Conservation (phyloP, 2,113 vertebrate genomes). For the Xiphophorus hellerii region DNA sequence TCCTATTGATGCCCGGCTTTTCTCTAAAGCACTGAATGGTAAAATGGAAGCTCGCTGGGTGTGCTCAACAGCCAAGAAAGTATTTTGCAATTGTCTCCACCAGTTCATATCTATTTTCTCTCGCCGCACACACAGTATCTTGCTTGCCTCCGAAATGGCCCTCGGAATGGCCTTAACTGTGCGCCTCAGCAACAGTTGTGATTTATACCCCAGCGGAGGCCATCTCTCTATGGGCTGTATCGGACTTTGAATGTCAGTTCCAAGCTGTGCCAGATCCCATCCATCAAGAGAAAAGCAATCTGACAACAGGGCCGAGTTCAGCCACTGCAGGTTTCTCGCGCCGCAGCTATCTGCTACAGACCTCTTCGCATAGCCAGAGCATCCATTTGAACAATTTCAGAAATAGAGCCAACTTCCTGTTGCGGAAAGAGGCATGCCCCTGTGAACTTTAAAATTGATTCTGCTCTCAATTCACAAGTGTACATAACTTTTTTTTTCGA, state of each 20-base stretch:
- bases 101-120: conserved; percentile 5
- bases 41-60: conserved; percentile 50
- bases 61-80: conserved; percentile 14
- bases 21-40: conserved; percentile 21
- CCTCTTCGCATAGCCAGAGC: neutral
- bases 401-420: neutral
- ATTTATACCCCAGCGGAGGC: conserved; percentile 65
- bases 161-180: conserved; percentile 31
- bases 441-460: conserved; percentile 1
- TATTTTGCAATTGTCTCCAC: conserved; percentile 5
- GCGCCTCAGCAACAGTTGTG: conserved; percentile 44
- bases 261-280: conserved; percentile 51
- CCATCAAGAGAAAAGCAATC: conserved; percentile 59
- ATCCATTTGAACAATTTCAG: neutral
- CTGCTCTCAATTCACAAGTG: neutral
- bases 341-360: neutral
- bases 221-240: conserved; percentile 63
- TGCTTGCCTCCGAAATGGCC: conserved; percentile 50
- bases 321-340: conserved; percentile 37
- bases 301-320: conserved; percentile 56
- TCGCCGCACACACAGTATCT: conserved; percentile 17
- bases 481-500: neutral
- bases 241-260: conserved; percentile 70
- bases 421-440: neutral
- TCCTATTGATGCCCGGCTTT: conserved; percentile 16